Evolutionary conservation across 2,113 vertebrate genomes (phyloP), one percentile per base, ranked within the genome.

Genomic region (Elephantulus edwardii): DNA sequence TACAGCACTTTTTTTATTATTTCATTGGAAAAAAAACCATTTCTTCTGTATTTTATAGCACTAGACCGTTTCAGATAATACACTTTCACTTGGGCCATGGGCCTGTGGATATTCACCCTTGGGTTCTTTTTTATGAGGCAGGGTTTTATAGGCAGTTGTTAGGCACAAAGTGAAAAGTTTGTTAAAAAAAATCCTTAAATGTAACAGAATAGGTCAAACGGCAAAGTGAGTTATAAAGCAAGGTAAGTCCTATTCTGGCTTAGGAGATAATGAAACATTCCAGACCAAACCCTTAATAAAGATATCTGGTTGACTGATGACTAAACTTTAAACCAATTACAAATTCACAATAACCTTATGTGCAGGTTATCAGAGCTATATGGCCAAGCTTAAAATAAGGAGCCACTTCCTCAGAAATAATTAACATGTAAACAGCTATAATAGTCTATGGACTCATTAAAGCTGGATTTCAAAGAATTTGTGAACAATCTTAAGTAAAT

Each of bases 141-240:
- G 22, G 20, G 64, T 86, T 94, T 92, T 83, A 92, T 48, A 83
- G 77, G 22, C 62, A 44, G 30, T 62, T 71, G 17, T 83, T 86
- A 76, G 58, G 80, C 52, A 83, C 8, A 71, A 66, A 90, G 90
- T 83, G 87, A 60, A 90, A 94, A 92, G 26, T 92, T 92, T 90
- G 40, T 58, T 88, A 79, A 35, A 60, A 9, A 7, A 56, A 79
- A 92, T 40, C 56, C 26, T 52, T 66, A 52, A 56, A n/a, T 62
- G 42, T 42, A 56, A 76, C 56, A 92, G 50, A 88, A 35, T 6
- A 87, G 40, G 28, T 86, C 58, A 54, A 2, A n/a, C n/a, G 42
- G n/a, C 30, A 56, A 5, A 54, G 10, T 6, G 8, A 78, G 60
- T 19, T 38, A 7, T 3, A 83, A 11, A 44, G 8, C 26, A 81